Evolutionary conservation across 1,140 invertebrate species (phyloP), one percentile per base, ranked within the genome.

Genomic region (Drosophila serrata): DNA sequence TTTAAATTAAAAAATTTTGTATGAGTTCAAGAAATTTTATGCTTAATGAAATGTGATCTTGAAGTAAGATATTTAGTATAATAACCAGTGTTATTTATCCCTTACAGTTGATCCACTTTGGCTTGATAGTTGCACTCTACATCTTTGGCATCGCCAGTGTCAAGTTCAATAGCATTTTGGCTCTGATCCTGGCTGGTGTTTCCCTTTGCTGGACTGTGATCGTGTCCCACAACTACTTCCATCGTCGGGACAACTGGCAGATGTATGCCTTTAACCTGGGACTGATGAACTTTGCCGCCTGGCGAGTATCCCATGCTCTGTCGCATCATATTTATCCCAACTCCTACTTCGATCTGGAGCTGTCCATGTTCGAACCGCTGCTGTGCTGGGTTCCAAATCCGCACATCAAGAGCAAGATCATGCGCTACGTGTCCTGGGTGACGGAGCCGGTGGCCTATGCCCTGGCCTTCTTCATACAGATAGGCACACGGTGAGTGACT

Each of bases 261-360:
- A 97, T 97, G 95, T 97, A 96, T 82, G 95, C 96, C 40, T 96
- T 96, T 64, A 96, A 97, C 82, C 90, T 98, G 13, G 93, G 93
- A 31, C 84, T 95, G 53, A 91, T 96, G 92, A 93, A 92, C 93
- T 94, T 90, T 82, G 95, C 95, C 62, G 95, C 96, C 63, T 98
- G 96, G 95, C 93, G 97, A 74, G 95, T 98, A 40, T 95, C 95
- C 0, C 97, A 98, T 80, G 95, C 93, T 0, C 81, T 98, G 22
- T 97, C 96, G 31, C 97, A 98, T 92, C 97, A 98, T 91, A 91
- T 96, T 13, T 97, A 96, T 80, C 94, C 97, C 0, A 98, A 98
- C 79, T 97, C 97, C 0, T 91, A 96, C 5, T 94, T 95, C 92
- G 97, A 98, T 92, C 93, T 95, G 45, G 97, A 98, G 93, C 93